Evolutionary conservation across 2,888 invertebrate species (phyloP).

Genomic region (Thecophora atra): DNA sequence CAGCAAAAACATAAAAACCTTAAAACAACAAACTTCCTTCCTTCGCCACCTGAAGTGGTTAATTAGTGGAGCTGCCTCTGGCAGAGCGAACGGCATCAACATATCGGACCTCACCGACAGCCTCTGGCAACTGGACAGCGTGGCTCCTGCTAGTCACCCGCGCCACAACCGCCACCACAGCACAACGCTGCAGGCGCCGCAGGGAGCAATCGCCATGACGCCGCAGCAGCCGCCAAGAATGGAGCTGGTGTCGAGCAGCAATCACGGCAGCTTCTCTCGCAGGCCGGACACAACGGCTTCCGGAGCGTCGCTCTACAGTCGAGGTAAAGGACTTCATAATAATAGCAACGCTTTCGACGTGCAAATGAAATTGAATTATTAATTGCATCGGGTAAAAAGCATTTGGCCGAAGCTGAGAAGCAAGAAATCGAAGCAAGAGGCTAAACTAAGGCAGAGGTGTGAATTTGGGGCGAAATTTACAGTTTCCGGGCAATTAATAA

Average conservation of each 20-base stretch:
- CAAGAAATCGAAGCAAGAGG: too few relatives aligned
- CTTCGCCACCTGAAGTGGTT: neutral
- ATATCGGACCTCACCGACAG: slow-evolving; percentile 63
- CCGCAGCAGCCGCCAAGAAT: slow-evolving; percentile 41
- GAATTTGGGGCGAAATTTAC: neutral
- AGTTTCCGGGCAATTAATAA: neutral
- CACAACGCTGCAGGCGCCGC: slow-evolving; percentile 45
- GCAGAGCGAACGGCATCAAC: slow-evolving; percentile 48
- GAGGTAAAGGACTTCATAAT: slow-evolving; percentile 56
- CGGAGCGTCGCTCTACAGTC: slow-evolving; percentile 63
- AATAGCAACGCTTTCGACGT: too few relatives aligned
- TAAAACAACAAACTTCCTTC: neutral
- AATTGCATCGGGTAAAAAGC: neutral
- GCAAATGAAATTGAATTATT: slow-evolving; percentile 9
- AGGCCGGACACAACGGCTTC: slow-evolving; percentile 63
- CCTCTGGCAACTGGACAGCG: slow-evolving; percentile 54
- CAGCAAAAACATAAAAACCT: neutral
- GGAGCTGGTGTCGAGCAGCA: slow-evolving; percentile 50
- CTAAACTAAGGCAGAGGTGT: neutral
- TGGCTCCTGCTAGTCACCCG: slow-evolving; percentile 41
- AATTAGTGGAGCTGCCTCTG: slow-evolving; percentile 24
- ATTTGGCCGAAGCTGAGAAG: neutral
- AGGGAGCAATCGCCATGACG: slow-evolving; percentile 40
- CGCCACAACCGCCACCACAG: slow-evolving; percentile 47
- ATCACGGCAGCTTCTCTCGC: slow-evolving; percentile 57